Evolutionary conservation across 2,113 vertebrate species (phyloP).

Genomic region (crab-eating macaque (Macaca fascicularis)): DNA sequence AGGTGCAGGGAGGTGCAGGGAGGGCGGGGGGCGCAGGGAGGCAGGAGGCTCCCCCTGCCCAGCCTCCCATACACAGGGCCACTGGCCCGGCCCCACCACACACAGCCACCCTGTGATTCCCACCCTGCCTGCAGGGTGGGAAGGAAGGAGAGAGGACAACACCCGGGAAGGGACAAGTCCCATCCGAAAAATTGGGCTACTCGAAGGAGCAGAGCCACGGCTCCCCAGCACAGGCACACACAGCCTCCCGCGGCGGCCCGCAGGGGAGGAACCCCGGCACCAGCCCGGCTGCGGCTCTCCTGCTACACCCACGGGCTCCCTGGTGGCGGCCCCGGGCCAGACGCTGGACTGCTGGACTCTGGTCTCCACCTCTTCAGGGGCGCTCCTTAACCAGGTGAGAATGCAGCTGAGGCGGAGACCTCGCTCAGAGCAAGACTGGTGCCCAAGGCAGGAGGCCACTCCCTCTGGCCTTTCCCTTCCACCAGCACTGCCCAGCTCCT

Average conservation of each 20-base stretch:
- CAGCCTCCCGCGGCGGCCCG: neutral
- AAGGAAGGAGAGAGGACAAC: constrained; percentile 52
- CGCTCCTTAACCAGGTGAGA: neutral
- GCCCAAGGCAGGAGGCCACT: neutral
- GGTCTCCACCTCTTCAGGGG: neutral
- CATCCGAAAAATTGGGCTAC: neutral
- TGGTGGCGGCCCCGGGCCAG: neutral
- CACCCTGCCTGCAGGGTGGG: neutral
- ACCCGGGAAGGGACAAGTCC: neutral
- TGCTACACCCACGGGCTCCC: neutral
- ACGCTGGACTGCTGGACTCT: neutral
- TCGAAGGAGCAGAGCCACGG: neutral
- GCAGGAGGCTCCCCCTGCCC: neutral
- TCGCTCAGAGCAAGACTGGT: rapidly evolving
- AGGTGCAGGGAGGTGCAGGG: rapidly evolving
- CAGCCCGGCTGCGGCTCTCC: neutral
- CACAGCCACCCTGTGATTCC: constrained; percentile 50
- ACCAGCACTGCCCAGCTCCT: neutral
- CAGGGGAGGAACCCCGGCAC: rapidly evolving
- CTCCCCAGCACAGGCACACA: rapidly evolving
- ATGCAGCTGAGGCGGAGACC: rapidly evolving
- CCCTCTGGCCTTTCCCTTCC: neutral
- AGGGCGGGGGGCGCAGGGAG: no score
- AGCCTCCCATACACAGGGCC: neutral
- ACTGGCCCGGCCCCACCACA: neutral